Evolutionary conservation across 2,113 vertebrate species (phyloP), one percentile per base, ranked within the genome.

Genomic region (Rhombomys opimus): DNA sequence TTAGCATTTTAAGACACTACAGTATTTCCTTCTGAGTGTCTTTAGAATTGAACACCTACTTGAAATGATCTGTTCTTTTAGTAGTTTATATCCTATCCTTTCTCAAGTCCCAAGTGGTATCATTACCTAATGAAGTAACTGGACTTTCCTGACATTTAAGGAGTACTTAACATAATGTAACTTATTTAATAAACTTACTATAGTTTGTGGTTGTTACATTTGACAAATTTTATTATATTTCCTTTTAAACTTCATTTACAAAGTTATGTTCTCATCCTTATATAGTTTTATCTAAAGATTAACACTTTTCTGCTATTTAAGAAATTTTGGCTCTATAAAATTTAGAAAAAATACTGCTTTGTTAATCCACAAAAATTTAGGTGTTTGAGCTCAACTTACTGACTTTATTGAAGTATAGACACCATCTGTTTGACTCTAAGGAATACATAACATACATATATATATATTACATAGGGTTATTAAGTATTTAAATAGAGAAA

Each of bases 301-400:
- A n/a, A 61, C 68, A 27, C 97, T 81, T 97, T 97, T 95, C 70
- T 95, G 7, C 68, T 89, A 1, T 81, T 82, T 96, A 95, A 97
- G 94, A 95, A 98, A 76, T n/a, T 90, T 68, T 76, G 52, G 50
- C 82, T 85, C 89, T 41, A 67, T 90, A 90, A 87, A 96, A 96
- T 12, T 80, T 90, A 63, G 93, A 72, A 97, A 97, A 78, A 72
- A 23, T 92, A 75, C 59, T 97, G 38, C 18, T 52, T 30, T 97
- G 17, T 92, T 85, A 50, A 4, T 25, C 5, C 30, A 10, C 50
- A 73, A 46, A 46, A 73, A 61, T 22, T 54, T 0, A 8, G 52
- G 65, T 77, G 32, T 38, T 84, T 30, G 78, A 7, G 10, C 22
- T 85, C 72, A 57, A 54, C 9, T 73, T 67, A 81, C 30, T 59